Base-by-base conservation (phyloP, 2,113 vertebrate species). In the Meles meles region DNA sequence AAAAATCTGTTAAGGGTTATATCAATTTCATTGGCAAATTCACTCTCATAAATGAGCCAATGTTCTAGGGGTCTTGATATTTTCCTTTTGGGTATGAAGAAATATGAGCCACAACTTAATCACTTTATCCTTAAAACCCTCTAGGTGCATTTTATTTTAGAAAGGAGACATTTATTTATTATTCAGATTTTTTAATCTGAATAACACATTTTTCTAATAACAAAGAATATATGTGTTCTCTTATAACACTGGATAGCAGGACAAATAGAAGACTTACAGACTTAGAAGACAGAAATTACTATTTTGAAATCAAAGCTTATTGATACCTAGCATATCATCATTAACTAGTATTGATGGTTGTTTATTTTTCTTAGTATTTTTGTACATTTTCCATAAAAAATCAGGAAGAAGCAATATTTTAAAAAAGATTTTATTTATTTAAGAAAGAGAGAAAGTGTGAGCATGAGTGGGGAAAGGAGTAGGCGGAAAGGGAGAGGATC, bases 91-190 rank as follows among this genome's bases (percentile, higher is more conserved):
- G 3, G 8, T 90, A 81, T 37, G 44, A 93, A 93, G 47, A 94
- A 77, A 85, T 85, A 76, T 87, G n/a, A 97, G 59, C 49, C 20
- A 76, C 20, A 82, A 80, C 90, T 95, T 76, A 93, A 57, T 90
- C 84, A 86, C 9, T 77, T 39, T 57, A 61, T 84, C 10, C 25
- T 92, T 81, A 61, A 96, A 96, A 87, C 2, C 12, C 76, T 89
- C 27, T 47, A 96, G 37, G 49, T 72, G 1, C 13, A 88, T 65
- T 96, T 94, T 90, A 20, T 83, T 97, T 96, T 42, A 84, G 6
- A 83, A 95, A 96, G 20, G 21, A 81, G 7, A 39, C 2, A 84
- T 77, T 91, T 84, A 76, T 21, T 82, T 88, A 42, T 94, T 96
- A 52, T 86, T 52, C 29, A 61, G 25, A 2, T 57, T 96, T 86